Evolutionary conservation across 2,113 vertebrate species (phyloP), one percentile per base, ranked within the genome.

Genomic region (Drymodes brunneopygia): DNA sequence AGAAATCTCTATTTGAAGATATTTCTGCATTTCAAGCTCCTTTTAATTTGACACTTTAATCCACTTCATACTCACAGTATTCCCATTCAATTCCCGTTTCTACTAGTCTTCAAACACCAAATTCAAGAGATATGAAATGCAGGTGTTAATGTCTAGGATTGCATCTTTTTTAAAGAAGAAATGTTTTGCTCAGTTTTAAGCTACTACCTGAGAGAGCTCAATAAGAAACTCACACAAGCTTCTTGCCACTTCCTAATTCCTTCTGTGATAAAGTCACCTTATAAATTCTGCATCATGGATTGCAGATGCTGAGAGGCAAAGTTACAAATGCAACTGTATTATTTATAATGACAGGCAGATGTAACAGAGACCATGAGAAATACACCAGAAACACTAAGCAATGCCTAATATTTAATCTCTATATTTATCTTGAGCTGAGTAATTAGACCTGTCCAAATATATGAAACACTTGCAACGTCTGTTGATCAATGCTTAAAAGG

Each of bases 1-100:
- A 69, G 50, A 95, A 88, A 91, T 78, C 36, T 93, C 57, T 51
- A 56, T 73, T 92, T 94, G 80, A 95, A 97, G 70, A 45, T 33
- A 45, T 78, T 77, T 81, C 56, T 93, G 28, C 57, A 51, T 92
- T 90, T 77, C 71, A 83, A 86, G 40, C 2, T n/a, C 27, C 78
- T 86, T 93, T 86, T 92, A 91, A 92, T 74, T 48, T 84, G 45
- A 84, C 40, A 65, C 5, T 67, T 86, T 81, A 72, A 77, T 88
- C 54, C 47, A 81, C 94, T 90, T 88, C 78, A 89, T 92, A 64
- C 72, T 10, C 47, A n/a, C 28, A 67, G 38, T 47, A 95, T 92
- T 91, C 64, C 75, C 16, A 86, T 61, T 80, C 23, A 27, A 54
- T 84, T 96, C 31, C 73, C 15, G 3, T 80, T 92, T 91, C 47